Evolutionary conservation across 2,113 vertebrate genomes (phyloP).

Genomic region (Sapayoa aenigma): DNA sequence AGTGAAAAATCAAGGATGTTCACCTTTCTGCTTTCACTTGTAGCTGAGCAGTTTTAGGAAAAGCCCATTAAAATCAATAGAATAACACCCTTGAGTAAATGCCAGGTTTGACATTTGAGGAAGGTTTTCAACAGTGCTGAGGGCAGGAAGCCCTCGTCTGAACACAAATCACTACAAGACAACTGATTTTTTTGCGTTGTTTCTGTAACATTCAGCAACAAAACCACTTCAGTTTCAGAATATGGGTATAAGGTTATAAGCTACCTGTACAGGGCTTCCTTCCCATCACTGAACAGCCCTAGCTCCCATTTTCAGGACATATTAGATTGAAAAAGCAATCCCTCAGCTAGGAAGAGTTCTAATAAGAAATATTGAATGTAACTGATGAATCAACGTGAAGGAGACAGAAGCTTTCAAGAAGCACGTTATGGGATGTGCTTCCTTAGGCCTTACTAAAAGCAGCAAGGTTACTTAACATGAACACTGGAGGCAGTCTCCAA

Average conservation of each 20-base stretch:
- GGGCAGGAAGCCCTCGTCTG: background rate
- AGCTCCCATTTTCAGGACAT: background rate
- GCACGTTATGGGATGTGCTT: background rate
- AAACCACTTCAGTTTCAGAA: background rate
- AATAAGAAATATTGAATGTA: background rate
- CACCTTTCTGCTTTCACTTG: background rate
- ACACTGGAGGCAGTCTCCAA: background rate
- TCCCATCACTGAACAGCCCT: background rate
- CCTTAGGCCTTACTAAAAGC: background rate
- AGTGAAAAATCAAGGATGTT: background rate
- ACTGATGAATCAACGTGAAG: background rate
- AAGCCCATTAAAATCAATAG: background rate
- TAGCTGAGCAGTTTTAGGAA: background rate
- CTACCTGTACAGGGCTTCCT: background rate
- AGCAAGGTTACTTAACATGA: background rate
- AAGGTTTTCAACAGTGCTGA: background rate
- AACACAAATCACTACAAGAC: background rate
- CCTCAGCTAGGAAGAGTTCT: background rate
- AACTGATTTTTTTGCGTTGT: background rate
- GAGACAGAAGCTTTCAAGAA: background rate
- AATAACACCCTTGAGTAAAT: background rate
- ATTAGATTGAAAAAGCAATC: background rate
- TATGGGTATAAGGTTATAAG: background rate
- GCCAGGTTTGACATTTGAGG: background rate
- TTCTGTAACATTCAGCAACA: background rate